Conservation (phyloP, 2,113 vertebrate genomes). For the Pitta sordida region DNA sequence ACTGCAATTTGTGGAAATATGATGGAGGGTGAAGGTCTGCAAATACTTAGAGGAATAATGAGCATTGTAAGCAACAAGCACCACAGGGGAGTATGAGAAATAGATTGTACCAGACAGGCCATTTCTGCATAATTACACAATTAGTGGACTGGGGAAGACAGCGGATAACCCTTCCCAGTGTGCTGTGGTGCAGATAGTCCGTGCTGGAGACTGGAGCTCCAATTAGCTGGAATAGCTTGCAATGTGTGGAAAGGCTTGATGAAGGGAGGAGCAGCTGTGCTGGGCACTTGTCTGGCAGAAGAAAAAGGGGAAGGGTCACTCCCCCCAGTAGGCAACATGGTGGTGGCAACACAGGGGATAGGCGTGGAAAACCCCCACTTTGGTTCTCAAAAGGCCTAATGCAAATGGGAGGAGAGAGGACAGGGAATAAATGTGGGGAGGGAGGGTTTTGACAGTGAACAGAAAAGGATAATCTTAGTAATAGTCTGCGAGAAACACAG, state of each 20-base stretch:
- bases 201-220: not conserved
- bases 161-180: slow-evolving; percentile 44
- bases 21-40: slow-evolving; percentile 63
- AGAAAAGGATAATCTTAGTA: slow-evolving; percentile 60
- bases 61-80: slow-evolving; percentile 64
- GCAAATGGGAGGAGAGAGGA: slow-evolving; percentile 19
- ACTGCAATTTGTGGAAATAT: slow-evolving; percentile 61
- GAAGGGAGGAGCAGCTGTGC: not conserved
- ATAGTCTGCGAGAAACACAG: slow-evolving; percentile 61
- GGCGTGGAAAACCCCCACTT: fast-evolving
- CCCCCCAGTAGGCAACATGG: fast-evolving
- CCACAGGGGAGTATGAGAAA: slow-evolving; percentile 62
- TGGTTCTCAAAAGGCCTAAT: not conserved
- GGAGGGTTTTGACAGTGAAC: not conserved
- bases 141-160: slow-evolving; percentile 51
- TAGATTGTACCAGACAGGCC: slow-evolving; percentile 60
- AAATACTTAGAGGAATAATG: slow-evolving; percentile 66
- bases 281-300: fast-evolving
- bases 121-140: slow-evolving; percentile 66
- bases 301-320: not conserved
- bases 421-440: not conserved
- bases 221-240: not conserved
- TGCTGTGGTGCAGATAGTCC: not conserved
- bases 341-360: fast-evolving
- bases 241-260: not conserved